These are phyloP conservation scores for Pristionchus arcanus DNA, from an alignment of 2,888 invertebrate species.

Conservation along the genomic window DNA sequence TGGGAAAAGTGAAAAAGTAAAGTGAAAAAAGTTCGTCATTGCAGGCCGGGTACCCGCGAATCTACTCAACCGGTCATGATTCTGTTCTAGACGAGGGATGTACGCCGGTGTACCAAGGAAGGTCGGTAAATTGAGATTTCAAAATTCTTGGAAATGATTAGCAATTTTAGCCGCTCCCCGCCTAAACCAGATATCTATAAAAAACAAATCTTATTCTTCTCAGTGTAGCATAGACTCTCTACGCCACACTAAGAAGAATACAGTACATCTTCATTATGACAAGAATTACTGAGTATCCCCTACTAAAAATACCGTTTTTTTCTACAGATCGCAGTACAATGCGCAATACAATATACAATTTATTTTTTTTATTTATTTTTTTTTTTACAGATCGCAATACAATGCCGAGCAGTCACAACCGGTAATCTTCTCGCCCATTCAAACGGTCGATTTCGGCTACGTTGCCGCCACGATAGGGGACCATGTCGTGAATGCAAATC, in stretches of 20 bases:
- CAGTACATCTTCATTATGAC: no score
- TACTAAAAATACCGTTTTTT: neutral
- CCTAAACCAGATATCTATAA: no score
- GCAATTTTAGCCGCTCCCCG: no score
- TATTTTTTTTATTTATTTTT: neutral
- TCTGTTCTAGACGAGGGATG: neutral
- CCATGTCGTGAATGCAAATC: neutral
- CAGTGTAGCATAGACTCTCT: no score
- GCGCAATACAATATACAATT: neutral
- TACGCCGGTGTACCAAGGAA: neutral
- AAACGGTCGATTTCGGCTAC: constrained; percentile 14
- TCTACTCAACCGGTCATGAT: neutral
- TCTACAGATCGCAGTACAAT: constrained; percentile 8
- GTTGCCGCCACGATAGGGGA: neutral
- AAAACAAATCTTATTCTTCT: no score
- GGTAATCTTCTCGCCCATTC: neutral
- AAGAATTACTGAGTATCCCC: no score
- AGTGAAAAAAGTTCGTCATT: no score
- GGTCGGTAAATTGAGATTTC: neutral
- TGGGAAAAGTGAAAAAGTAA: no score
- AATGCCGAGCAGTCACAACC: neutral
- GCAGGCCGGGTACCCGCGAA: neutral
- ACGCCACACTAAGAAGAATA: no score
- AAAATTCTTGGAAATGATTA: no score
- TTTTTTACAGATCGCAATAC: neutral